Conservation (phyloP, 2,113 vertebrate species). For the Candoia aspera region DNA sequence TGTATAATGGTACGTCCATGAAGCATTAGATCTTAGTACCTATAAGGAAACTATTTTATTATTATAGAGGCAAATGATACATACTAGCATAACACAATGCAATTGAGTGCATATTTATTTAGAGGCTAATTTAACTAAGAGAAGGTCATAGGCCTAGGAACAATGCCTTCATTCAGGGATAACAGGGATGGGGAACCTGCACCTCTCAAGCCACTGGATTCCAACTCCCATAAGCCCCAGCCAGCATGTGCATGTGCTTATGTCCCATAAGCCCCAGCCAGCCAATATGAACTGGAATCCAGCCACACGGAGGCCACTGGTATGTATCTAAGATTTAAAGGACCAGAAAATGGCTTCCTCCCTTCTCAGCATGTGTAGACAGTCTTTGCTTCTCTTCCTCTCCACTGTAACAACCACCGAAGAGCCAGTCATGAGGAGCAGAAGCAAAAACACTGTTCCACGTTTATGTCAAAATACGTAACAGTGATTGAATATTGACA, state of each 20-base stretch:
- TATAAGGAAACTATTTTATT: not conserved
- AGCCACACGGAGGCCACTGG: no score
- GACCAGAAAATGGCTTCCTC: not conserved
- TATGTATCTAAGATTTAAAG: not conserved
- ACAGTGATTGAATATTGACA: not conserved
- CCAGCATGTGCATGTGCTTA: no score
- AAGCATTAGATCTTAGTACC: not conserved
- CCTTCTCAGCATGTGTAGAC: not conserved
- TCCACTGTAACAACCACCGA: not conserved
- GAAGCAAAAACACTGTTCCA: not conserved
- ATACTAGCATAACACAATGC: not conserved
- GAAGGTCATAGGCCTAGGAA: not conserved
- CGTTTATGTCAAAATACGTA: not conserved
- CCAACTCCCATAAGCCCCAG: not conserved
- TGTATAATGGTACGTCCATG: not conserved
- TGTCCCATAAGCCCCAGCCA: not conserved
- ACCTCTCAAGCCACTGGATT: not conserved
- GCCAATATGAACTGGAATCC: not conserved
- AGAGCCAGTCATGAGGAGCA: not conserved
- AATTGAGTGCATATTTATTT: not conserved
- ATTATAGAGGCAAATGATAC: not conserved
- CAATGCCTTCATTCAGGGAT: not conserved
- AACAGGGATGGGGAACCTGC: not conserved
- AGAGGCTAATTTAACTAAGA: not conserved
- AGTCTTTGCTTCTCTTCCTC: no score